Percentiles rank a stretch among this genome's conserved stretches.
Conservation (phyloP, 2,888 invertebrate genomes). For the Ophion ellenae region DNA sequence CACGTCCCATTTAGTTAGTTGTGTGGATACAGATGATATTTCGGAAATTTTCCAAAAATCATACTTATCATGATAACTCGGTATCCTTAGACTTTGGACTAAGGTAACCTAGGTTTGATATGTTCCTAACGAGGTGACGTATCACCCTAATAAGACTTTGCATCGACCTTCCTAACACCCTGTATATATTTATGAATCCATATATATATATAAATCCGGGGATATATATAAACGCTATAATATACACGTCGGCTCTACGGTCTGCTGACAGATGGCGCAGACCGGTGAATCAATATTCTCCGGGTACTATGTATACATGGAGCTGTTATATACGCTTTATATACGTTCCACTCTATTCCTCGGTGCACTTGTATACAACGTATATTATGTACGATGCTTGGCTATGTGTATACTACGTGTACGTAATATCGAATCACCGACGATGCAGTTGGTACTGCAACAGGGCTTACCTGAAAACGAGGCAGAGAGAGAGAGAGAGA, state of each 20-base stretch:
- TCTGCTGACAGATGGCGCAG: constrained; percentile 78
- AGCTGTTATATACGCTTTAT: constrained; percentile 37
- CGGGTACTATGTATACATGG: constrained; percentile 61
- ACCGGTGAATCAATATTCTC: constrained; percentile 77
- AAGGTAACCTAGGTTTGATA: too few species aligned
- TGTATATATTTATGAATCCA: neutral
- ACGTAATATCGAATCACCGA: constrained; percentile 68
- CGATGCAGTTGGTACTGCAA: constrained; percentile 59
- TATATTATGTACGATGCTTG: constrained; percentile 45
- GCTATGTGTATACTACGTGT: constrained; percentile 54
- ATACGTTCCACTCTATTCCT: constrained; percentile 1
- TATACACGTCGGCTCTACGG: constrained; percentile 62
- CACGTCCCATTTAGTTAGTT: too few species aligned
- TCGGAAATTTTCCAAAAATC: too few species aligned
- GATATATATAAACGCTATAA: constrained; percentile 60
- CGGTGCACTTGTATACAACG: constrained; percentile 31
- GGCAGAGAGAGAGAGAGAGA: constrained; percentile 32
- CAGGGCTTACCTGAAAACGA: constrained; percentile 54
- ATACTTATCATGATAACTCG: too few species aligned
- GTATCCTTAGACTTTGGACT: too few species aligned
- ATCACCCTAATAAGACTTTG: too few species aligned
- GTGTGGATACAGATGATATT: too few species aligned
- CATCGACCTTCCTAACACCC: neutral
- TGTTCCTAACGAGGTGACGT: too few species aligned
- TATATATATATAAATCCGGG: constrained; percentile 7